Evolutionary conservation across 1,140 invertebrate genomes (phyloP).

Genomic region (Bombus terrestris): DNA sequence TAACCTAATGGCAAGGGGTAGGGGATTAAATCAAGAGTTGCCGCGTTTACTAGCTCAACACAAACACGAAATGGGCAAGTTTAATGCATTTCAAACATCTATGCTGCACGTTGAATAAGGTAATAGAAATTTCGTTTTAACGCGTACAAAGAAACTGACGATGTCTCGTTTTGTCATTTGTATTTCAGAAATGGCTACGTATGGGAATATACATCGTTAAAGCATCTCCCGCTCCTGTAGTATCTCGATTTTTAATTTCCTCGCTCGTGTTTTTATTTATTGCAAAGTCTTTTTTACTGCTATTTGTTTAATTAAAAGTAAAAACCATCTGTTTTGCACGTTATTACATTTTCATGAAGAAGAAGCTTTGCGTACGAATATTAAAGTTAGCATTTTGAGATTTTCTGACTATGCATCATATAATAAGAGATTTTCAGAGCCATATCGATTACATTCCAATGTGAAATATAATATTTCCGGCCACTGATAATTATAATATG

Average conservation of each 20-base stretch:
- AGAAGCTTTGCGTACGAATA: background rate
- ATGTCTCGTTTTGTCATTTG: background rate
- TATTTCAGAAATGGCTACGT: background rate
- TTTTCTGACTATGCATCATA: background rate
- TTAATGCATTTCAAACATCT: slow-evolving; percentile 15
- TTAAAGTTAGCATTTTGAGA: background rate
- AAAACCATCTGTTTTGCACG: background rate
- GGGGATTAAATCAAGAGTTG: slow-evolving; percentile 3
- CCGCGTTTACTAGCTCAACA: background rate
- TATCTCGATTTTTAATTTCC: background rate
- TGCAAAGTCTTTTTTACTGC: background rate
- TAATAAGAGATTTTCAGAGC: background rate
- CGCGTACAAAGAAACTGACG: background rate
- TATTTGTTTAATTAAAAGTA: background rate
- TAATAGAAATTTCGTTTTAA: slow-evolving; percentile 15
- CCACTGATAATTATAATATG: background rate
- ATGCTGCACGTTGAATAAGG: background rate
- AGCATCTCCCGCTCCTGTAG: background rate
- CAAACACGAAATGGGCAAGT: slow-evolving; percentile 7
- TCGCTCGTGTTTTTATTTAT: too few species aligned
- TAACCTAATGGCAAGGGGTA: background rate
- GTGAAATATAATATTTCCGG: background rate
- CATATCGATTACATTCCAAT: background rate
- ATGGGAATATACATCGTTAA: too few species aligned
- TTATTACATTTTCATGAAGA: background rate